Percentiles rank a stretch among this genome's conserved stretches.
These are phyloP conservation scores for Anorthoa munda DNA, from an alignment of 2,888 invertebrate species.

Conservation along the genomic window DNA sequence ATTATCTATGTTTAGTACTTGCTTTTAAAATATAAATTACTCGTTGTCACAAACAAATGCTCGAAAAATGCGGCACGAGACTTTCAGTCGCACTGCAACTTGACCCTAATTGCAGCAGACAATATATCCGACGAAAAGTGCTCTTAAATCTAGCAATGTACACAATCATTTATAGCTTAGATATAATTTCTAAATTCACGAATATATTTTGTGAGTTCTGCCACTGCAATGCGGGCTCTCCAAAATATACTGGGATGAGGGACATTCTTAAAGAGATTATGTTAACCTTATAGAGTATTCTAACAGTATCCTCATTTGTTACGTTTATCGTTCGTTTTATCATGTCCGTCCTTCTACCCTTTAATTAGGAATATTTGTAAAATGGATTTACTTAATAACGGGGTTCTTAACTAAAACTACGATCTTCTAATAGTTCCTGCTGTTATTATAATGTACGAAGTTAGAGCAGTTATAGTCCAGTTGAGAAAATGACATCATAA, in stretches of 20 bases:
- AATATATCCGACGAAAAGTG: conserved; percentile 10
- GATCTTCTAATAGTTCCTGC: neutral
- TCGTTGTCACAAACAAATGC: conserved; percentile 7
- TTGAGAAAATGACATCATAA: neutral
- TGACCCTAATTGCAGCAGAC: conserved; percentile 42
- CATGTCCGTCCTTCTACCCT: conserved; percentile 35
- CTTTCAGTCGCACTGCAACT: conserved; percentile 21
- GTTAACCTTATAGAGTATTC: conserved; percentile 28
- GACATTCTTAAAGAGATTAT: conserved; percentile 49
- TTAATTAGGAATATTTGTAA: conserved; percentile 41
- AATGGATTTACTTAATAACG: conserved; percentile 19
- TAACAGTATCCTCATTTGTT: conserved; percentile 50
- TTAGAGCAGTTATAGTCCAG: neutral
- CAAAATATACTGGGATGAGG: conserved; percentile 16
- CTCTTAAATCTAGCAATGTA: conserved; percentile 1
- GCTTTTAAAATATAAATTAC: conserved; percentile 4
- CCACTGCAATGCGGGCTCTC: conserved; percentile 53
- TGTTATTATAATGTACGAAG: neutral
- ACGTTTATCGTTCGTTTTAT: conserved; percentile 50
- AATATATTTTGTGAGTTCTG: conserved; percentile 15
- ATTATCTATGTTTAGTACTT: neutral
- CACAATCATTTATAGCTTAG: neutral
- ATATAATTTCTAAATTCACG: conserved; percentile 13
- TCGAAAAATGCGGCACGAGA: conserved; percentile 11
- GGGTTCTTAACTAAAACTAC: neutral